Evolutionary conservation across 2,888 invertebrate genomes (phyloP).

Genomic region (Callinectes sapidus): DNA sequence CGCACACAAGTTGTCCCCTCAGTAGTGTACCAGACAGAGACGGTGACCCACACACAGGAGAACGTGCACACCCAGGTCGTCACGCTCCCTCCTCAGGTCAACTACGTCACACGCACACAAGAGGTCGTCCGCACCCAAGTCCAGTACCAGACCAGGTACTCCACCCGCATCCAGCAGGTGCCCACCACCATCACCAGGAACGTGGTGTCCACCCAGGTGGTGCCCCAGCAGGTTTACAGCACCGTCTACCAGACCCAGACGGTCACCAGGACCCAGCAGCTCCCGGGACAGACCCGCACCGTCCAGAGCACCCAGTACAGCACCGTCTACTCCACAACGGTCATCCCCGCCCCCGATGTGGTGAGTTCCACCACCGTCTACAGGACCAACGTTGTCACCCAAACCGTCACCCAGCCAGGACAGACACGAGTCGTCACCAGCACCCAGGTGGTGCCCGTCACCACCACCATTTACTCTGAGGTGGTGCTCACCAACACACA

Average conservation of each 20-base stretch:
- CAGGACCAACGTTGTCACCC: conserved; percentile 57
- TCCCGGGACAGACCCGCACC: conserved; percentile 65
- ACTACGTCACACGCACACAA: conserved; percentile 61
- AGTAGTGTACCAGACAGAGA: conserved; percentile 52
- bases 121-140: conserved; percentile 50
- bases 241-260: conserved; percentile 63
- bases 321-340: conserved; percentile 58
- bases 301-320: conserved; percentile 67
- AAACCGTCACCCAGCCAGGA: conserved; percentile 59
- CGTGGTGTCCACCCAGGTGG: conserved; percentile 59
- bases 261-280: conserved; percentile 60
- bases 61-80: conserved; percentile 60
- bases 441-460: conserved; percentile 60
- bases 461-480: conserved; percentile 60
- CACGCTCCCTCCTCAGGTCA: conserved; percentile 55
- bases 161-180: conserved; percentile 53
- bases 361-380: conserved; percentile 41
- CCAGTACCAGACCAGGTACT: conserved; percentile 55
- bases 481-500: conserved; percentile 61
- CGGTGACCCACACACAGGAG: conserved; percentile 46
- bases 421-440: conserved; percentile 63
- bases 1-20: conserved; percentile 48
- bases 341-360: conserved; percentile 49
- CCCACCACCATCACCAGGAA: conserved; percentile 62
- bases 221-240: conserved; percentile 63